These are phyloP conservation scores for Gephyroberyx darwinii DNA, from an alignment of 2,797 vertebrate genomes.

Conservation along the genomic window DNA sequence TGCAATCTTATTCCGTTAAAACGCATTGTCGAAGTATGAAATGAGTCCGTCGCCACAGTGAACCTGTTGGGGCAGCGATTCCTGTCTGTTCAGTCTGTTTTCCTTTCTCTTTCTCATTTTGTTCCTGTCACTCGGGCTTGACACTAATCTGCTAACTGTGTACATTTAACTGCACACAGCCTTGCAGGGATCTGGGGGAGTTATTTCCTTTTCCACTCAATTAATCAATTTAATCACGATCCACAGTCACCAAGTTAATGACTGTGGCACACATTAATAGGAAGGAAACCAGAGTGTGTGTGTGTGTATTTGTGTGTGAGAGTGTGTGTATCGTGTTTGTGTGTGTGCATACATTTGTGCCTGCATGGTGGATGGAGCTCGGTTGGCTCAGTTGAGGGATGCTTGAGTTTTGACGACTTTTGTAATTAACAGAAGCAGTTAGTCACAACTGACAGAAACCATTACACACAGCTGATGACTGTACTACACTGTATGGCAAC, in stretches of 20 bases:
- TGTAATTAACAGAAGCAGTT: conserved; percentile 30
- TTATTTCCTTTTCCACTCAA: conserved; percentile 45
- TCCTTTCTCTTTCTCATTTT: conserved; percentile 22
- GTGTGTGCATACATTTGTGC: background rate
- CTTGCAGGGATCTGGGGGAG: background rate
- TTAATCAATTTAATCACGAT: conserved; percentile 56
- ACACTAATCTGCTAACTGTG: conserved; percentile 28
- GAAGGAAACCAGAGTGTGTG: background rate
- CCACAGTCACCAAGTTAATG: conserved; percentile 39
- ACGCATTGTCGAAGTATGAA: background rate
- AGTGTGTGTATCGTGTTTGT: background rate
- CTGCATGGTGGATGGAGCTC: background rate
- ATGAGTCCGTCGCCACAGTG: background rate
- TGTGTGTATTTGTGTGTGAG: conserved; percentile 5
- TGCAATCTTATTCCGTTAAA: background rate
- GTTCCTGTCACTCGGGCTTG: conserved; percentile 27
- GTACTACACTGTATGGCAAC: background rate
- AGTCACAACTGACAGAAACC: conserved; percentile 7
- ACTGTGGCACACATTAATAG: conserved; percentile 20
- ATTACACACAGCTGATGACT: background rate
- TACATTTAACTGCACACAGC: conserved; percentile 11
- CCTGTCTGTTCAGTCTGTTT: conserved; percentile 24
- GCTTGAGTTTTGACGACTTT: conserved; percentile 30
- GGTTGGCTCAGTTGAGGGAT: conserved; percentile 14
- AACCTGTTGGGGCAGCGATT: conserved; percentile 3